Evolutionary conservation across 1,140 invertebrate species (phyloP).

Genomic region (Hermetia illucens): DNA sequence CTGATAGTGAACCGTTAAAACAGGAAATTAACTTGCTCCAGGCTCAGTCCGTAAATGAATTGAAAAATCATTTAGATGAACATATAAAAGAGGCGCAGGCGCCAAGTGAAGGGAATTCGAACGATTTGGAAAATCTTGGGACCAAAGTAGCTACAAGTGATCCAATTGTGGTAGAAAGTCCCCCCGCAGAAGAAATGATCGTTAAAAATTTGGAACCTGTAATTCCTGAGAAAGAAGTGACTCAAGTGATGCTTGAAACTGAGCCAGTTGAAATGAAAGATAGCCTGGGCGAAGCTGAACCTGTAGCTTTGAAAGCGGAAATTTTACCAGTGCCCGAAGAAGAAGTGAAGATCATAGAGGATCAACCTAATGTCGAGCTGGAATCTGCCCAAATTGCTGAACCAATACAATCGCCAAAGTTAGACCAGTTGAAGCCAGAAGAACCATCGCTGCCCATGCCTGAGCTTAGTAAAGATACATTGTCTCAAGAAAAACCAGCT

Average conservation of each 20-base stretch:
- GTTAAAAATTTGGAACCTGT: no score
- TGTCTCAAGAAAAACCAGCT: no score
- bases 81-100: background rate
- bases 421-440: background rate
- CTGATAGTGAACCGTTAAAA: no score
- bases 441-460: background rate
- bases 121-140: background rate
- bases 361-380: no score
- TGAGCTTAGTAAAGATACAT: no score
- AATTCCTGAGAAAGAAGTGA: no score
- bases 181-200: no score
- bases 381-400: no score
- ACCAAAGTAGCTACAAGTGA: background rate
- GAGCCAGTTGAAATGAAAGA: background rate
- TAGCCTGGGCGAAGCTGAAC: background rate
- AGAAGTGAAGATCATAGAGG: background rate
- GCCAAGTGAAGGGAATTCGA: background rate
- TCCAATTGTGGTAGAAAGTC: background rate
- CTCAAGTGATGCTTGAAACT: background rate
- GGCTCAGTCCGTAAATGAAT: no score
- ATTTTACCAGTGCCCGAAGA: background rate
- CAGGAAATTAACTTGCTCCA: no score
- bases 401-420: no score
- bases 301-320: background rate
- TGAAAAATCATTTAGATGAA: background rate